Percentiles rank a stretch among this genome's conserved stretches.
These are phyloP conservation scores for Pithys albifrons DNA, from an alignment of 2,113 vertebrate genomes.

Conservation along the genomic window DNA sequence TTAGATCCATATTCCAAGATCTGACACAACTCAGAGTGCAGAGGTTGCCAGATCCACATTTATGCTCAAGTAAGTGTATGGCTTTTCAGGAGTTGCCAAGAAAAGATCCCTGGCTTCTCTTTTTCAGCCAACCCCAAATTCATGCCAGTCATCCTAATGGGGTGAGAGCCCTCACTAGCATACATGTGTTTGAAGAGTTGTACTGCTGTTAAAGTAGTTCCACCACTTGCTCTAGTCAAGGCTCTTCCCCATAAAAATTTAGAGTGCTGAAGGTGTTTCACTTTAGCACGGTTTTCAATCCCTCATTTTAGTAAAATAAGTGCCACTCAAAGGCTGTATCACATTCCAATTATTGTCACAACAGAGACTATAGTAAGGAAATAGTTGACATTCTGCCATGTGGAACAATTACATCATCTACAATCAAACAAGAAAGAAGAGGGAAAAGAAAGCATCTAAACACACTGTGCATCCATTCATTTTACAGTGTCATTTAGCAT, in stretches of 20 bases:
- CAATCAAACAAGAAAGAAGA: background rate
- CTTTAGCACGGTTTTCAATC: background rate
- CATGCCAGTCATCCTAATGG: background rate
- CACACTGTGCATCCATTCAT: conserved; percentile 37
- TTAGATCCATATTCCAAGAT: background rate
- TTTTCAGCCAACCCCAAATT: background rate
- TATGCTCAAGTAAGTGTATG: background rate
- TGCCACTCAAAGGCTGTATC: background rate
- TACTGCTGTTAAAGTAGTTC: background rate
- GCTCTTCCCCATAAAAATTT: background rate
- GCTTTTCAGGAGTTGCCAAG: conserved; percentile 13
- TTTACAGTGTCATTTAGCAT: conserved; percentile 58
- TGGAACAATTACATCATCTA: background rate
- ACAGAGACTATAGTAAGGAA: background rate
- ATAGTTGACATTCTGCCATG: background rate
- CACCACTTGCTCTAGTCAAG: background rate
- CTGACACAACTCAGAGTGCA: background rate
- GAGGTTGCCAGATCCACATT: background rate
- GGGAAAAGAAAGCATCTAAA: background rate
- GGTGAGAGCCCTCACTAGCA: background rate
- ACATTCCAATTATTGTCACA: background rate
- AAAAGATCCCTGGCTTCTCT: background rate
- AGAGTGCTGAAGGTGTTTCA: background rate
- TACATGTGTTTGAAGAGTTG: background rate
- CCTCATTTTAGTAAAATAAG: background rate